These are phyloP conservation scores for Pteropus alecto DNA, from an alignment of 2,113 vertebrate species.

Conservation along the genomic window DNA sequence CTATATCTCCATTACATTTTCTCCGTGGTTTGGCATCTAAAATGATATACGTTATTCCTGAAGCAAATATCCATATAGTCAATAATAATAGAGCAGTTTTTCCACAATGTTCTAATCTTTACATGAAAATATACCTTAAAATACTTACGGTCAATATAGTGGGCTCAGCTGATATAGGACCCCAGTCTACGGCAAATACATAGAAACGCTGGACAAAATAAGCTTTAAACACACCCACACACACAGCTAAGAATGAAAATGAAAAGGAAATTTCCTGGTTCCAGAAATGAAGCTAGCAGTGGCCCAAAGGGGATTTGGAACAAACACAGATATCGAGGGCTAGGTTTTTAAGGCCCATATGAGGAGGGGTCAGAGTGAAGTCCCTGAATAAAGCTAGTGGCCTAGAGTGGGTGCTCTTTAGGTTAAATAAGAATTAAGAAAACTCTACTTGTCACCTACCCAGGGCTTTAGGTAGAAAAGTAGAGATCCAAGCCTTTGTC, in stretches of 20 bases:
- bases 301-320: neutral
- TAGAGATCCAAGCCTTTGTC: neutral
- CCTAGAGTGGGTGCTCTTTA: neutral
- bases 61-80: neutral
- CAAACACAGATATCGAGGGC: neutral
- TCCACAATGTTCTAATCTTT: neutral
- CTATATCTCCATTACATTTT: neutral
- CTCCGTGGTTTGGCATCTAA: neutral
- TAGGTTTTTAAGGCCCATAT: neutral
- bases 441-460: neutral
- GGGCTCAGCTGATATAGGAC: neutral
- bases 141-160: neutral
- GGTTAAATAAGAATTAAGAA: neutral
- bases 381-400: neutral
- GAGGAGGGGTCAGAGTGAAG: neutral
- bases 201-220: neutral
- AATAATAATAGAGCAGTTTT: neutral
- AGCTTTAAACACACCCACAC: neutral
- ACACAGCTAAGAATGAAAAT: neutral
- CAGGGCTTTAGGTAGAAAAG: neutral
- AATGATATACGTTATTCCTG: neutral
- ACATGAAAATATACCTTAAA: neutral
- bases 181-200: neutral
- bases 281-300: neutral
- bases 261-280: neutral